Conservation (phyloP, 2,797 vertebrate species). For the Falco concolor region DNA sequence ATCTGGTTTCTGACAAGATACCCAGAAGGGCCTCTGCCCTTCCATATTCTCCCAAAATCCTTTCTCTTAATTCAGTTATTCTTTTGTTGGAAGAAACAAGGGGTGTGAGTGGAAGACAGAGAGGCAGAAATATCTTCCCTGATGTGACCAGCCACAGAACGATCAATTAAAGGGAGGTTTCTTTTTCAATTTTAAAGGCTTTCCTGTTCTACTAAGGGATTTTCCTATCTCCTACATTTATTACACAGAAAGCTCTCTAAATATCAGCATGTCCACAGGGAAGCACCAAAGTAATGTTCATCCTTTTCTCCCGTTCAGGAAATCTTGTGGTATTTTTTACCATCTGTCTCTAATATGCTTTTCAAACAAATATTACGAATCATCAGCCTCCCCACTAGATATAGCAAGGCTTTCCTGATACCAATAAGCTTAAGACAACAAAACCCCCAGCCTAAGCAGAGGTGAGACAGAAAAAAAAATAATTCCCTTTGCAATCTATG, state of each 20-base stretch:
- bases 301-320: neutral
- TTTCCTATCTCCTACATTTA: slow-evolving; percentile 18
- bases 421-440: neutral
- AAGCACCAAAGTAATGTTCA: neutral
- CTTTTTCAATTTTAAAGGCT: slow-evolving; percentile 39
- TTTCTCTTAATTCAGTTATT: neutral
- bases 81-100: neutral
- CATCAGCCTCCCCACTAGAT: neutral
- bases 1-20: neutral
- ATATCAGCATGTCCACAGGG: slow-evolving; percentile 50
- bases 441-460: neutral
- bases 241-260: slow-evolving; percentile 52
- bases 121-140: neutral
- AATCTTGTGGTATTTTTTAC: slow-evolving; percentile 15
- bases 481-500: neutral
- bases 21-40: neutral
- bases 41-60: neutral
- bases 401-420: neutral
- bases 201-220: slow-evolving; percentile 21
- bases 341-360: neutral
- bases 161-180: neutral
- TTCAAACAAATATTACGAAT: neutral
- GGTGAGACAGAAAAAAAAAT: neutral
- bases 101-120: neutral
- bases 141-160: neutral